Percentiles rank a stretch among this genome's conserved stretches.
Conservation (phyloP, 2,113 vertebrate species). For the Herpailurus yagouaroundi region DNA sequence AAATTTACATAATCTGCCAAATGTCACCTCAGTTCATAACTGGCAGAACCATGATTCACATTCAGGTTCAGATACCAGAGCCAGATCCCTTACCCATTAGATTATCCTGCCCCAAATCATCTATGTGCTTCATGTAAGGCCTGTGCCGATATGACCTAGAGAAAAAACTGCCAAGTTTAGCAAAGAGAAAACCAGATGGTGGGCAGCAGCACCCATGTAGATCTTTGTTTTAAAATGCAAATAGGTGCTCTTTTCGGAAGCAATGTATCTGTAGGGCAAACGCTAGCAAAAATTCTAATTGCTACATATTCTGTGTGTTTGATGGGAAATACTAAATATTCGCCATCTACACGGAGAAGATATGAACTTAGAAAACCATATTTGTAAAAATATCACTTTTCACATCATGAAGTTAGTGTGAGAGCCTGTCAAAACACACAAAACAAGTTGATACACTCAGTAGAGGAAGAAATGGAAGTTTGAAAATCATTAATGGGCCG, state of each 20-base stretch:
- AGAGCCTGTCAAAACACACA: neutral
- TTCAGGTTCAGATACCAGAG: neutral
- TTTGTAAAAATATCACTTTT: neutral
- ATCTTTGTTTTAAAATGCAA: neutral
- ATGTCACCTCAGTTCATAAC: neutral
- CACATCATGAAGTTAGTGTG: neutral
- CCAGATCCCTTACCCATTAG: neutral
- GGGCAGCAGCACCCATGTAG: neutral
- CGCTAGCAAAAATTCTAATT: neutral
- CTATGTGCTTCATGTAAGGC: neutral
- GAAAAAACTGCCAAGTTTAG: neutral
- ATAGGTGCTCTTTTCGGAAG: neutral
- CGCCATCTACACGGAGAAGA: neutral
- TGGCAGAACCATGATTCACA: neutral
- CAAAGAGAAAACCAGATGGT: conserved; percentile 13
- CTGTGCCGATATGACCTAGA: neutral
- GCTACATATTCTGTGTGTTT: neutral
- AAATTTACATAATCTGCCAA: neutral
- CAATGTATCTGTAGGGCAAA: neutral
- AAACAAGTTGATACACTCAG: neutral
- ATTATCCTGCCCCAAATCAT: neutral
- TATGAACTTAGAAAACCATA: neutral
- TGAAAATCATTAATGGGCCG: neutral
- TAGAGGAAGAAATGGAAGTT: neutral
- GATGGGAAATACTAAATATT: neutral